Conservation (phyloP, 2,888 invertebrate genomes). For the Brachyptera risi region DNA sequence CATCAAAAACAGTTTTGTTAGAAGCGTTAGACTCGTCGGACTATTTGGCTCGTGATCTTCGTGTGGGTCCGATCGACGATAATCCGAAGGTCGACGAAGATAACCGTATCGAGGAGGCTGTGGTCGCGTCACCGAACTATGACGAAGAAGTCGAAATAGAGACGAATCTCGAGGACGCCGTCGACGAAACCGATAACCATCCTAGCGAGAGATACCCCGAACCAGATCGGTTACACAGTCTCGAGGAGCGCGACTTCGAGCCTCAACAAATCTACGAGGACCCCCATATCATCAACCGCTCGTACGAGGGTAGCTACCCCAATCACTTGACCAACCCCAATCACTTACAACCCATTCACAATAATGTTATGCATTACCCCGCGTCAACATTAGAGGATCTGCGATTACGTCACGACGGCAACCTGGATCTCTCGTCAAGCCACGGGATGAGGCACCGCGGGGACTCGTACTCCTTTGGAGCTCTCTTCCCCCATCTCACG, state of each 20-base stretch:
- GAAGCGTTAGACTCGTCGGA: too few relatives aligned
- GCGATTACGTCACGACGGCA: not conserved
- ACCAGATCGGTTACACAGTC: not conserved
- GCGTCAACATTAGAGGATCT: constrained; percentile 4
- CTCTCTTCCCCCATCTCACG: constrained; percentile 10
- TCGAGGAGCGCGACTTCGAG: not conserved
- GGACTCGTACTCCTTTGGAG: constrained; percentile 13
- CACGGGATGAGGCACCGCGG: constrained; percentile 9
- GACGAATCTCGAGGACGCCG: constrained; percentile 1
- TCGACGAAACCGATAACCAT: too few relatives aligned
- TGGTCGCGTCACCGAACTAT: not conserved
- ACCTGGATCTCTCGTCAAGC: not conserved
- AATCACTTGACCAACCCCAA: not conserved
- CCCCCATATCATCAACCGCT: not conserved
- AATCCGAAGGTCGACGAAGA: too few relatives aligned
- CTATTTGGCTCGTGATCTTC: too few relatives aligned
- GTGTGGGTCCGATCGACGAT: too few relatives aligned
- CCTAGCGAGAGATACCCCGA: too few relatives aligned
- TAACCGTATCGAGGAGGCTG: not conserved
- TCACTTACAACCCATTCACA: constrained; percentile 8
- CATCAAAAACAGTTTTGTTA: too few relatives aligned
- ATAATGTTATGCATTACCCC: constrained; percentile 11
- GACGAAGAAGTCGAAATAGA: constrained; percentile 6
- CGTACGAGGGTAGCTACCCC: not conserved
- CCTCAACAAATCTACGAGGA: not conserved